Evolutionary conservation across 2,888 invertebrate genomes (phyloP).

Genomic region (Lasioglossum lativentre): DNA sequence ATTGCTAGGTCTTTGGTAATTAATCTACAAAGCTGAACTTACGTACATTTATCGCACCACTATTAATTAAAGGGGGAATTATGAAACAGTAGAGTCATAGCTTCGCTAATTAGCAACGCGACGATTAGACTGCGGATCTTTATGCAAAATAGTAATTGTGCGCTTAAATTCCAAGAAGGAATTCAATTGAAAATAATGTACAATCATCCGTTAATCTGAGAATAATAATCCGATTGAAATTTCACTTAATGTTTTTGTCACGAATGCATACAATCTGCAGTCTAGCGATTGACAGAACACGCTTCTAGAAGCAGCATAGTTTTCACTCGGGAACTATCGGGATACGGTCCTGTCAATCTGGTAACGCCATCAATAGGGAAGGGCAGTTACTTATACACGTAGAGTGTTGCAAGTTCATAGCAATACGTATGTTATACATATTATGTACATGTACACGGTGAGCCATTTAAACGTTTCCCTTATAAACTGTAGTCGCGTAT

Average conservation of each 20-base stretch:
- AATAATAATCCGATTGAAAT: not conserved
- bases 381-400: not conserved
- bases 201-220: not conserved
- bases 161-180: no score
- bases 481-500: not conserved
- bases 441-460: not conserved
- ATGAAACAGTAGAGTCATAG: not conserved
- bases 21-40: not conserved
- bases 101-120: not conserved
- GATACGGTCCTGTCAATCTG: constrained; percentile 4
- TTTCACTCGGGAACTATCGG: constrained; percentile 13
- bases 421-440: constrained; percentile 30
- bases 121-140: not conserved
- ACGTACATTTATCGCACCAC: not conserved
- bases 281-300: not conserved
- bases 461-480: not conserved
- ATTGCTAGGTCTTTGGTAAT: not conserved
- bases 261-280: not conserved
- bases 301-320: not conserved
- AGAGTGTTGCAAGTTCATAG: constrained; percentile 42
- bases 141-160: not conserved
- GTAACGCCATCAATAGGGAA: constrained; percentile 22
- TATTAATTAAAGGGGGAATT: not conserved
- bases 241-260: not conserved
- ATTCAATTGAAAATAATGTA: not conserved